Evolutionary conservation across 1,140 invertebrate genomes (phyloP).

Genomic region (Leptopilina clavipes): DNA sequence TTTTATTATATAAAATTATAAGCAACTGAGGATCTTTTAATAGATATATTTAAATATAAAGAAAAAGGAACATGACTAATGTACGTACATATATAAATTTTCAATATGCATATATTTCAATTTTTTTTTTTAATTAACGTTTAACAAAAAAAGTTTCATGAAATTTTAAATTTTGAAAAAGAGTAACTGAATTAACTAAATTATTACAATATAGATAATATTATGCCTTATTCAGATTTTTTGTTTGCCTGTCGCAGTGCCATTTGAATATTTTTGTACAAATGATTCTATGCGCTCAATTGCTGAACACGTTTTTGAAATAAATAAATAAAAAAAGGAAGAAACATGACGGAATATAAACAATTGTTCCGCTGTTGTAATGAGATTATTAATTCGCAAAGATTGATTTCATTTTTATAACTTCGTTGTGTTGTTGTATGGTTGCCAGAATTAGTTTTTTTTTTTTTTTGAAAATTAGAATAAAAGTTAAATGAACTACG

Average conservation of each 20-base stretch:
- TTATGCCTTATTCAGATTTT: background rate
- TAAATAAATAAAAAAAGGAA: no score
- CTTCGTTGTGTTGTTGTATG: constrained; percentile 26
- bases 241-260: constrained; percentile 30
- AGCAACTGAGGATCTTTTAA: background rate
- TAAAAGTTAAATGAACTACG: constrained; percentile 20
- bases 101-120: background rate
- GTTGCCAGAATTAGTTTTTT: constrained; percentile 1
- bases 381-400: constrained; percentile 29
- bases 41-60: background rate
- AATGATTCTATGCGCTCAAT: constrained; percentile 27
- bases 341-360: background rate
- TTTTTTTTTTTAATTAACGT: background rate
- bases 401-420: constrained; percentile 22
- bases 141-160: background rate
- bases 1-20: background rate
- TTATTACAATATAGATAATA: background rate
- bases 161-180: background rate
- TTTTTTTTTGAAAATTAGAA: background rate
- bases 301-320: constrained; percentile 10
- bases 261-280: constrained; percentile 27
- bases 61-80: background rate
- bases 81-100: background rate
- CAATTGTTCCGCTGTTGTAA: constrained; percentile 10
- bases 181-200: no score